phyloP scores from a whole-genome alignment of 2,113 vertebrate species.

The Pelodiscus sinensis region DNA sequence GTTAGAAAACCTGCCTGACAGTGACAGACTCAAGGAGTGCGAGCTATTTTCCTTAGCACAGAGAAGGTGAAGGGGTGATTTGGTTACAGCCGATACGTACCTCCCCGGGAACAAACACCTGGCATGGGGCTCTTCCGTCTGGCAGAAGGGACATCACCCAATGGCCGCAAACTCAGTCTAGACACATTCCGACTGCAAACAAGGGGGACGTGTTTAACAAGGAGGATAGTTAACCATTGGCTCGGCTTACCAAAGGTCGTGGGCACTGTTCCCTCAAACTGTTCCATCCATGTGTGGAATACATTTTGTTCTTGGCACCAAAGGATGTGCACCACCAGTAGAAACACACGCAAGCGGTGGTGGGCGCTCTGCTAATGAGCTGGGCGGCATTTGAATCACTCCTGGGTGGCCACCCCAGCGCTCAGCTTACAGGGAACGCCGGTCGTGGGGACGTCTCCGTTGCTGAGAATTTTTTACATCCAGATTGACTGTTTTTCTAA shows the following conservation, averaged over 20 bases:
- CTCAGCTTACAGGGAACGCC: no score
- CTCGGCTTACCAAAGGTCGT: not conserved
- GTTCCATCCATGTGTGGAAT: no score
- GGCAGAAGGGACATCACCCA: not conserved
- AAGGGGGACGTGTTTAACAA: no score
- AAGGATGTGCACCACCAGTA: no score
- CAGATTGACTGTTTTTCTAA: not conserved
- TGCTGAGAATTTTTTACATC: not conserved
- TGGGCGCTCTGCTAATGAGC: no score
- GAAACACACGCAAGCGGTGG: no score
- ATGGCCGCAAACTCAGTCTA: not conserved
- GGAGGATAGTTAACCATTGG: not conserved
- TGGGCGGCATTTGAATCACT: no score
- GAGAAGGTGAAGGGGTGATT: not conserved
- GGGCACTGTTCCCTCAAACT: no score
- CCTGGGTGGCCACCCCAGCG: no score
- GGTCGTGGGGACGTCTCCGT: not conserved
- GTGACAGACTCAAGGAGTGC: not conserved
- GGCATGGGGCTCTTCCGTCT: not conserved
- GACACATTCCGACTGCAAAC: not conserved
- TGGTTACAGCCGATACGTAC: not conserved
- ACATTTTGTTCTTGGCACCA: no score
- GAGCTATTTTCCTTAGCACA: not conserved
- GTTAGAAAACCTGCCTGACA: not conserved
- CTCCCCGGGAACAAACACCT: not conserved